A percentile compares a stretch with the other conserved stretches of the same genome.
Evolutionary conservation across 2,113 vertebrate species (phyloP).

Genomic region (Grammomys surdaster): DNA sequence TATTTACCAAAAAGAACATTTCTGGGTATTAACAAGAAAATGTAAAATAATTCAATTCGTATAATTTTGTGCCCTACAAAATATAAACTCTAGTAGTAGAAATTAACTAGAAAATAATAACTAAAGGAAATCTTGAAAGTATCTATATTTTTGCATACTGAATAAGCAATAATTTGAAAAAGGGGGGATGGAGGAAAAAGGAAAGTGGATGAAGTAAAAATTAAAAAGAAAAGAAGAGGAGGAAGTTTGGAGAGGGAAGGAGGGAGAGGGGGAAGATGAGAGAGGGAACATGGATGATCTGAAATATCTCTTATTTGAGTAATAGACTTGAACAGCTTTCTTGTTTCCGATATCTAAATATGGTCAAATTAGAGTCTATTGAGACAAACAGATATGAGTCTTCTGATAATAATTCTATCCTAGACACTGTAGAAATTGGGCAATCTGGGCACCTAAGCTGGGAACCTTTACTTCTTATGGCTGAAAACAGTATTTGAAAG

Average conservation of each 20-base stretch:
- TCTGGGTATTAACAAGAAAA: constrained; percentile 1
- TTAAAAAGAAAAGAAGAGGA: no score
- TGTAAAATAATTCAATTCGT: neutral
- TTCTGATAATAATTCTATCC: neutral
- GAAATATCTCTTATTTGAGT: neutral
- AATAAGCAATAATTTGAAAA: neutral
- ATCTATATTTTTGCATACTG: neutral
- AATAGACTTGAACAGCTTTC: neutral
- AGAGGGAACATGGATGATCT: neutral
- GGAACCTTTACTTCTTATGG: neutral
- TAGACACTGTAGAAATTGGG: neutral
- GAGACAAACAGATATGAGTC: neutral
- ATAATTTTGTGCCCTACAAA: neutral
- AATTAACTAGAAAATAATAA: neutral
- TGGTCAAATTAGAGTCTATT: neutral
- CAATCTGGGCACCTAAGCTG: neutral
- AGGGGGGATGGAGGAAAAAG: neutral
- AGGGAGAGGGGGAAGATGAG: neutral
- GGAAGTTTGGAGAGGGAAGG: neutral
- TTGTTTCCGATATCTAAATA: neutral
- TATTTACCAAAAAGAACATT: neutral
- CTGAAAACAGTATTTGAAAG: neutral
- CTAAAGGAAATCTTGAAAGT: neutral
- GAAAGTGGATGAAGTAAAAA: neutral
- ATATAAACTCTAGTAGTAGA: neutral